A percentile compares a stretch with the other conserved stretches of the same genome.
These are phyloP conservation scores for Lysandra coridon DNA, from an alignment of 2,888 invertebrate species.

Conservation along the genomic window DNA sequence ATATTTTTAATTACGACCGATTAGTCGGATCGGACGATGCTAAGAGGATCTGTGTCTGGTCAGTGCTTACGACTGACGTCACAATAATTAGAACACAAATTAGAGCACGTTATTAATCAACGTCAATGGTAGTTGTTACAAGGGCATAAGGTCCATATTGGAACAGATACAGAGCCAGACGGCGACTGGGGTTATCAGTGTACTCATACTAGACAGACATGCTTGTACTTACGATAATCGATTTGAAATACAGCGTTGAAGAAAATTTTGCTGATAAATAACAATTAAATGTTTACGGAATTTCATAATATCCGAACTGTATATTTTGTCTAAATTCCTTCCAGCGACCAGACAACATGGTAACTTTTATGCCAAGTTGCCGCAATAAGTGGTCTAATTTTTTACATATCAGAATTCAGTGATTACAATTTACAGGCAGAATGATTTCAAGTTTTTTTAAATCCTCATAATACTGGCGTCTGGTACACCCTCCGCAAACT, in stretches of 20 bases:
- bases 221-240: background rate
- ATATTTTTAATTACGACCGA: background rate
- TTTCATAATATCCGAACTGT: too few relatives aligned
- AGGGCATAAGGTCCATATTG: slow-evolving; percentile 33
- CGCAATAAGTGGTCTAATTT: too few relatives aligned
- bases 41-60: background rate
- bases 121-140: slow-evolving; percentile 32
- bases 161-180: slow-evolving; percentile 39
- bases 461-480: too few relatives aligned
- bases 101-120: slow-evolving; percentile 1
- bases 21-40: background rate
- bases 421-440: too few relatives aligned
- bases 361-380: too few relatives aligned
- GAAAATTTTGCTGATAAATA: background rate
- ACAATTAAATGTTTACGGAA: background rate
- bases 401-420: too few relatives aligned
- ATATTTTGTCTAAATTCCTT: too few relatives aligned
- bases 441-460: too few relatives aligned
- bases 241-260: background rate
- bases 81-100: slow-evolving; percentile 23
- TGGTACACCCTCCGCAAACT: too few relatives aligned
- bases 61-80: background rate
- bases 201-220: background rate
- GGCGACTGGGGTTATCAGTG: slow-evolving; percentile 41
- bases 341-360: too few relatives aligned